phyloP scores from a whole-genome alignment of 2,797 vertebrate genomes.

The Sciurus carolinensis region DNA sequence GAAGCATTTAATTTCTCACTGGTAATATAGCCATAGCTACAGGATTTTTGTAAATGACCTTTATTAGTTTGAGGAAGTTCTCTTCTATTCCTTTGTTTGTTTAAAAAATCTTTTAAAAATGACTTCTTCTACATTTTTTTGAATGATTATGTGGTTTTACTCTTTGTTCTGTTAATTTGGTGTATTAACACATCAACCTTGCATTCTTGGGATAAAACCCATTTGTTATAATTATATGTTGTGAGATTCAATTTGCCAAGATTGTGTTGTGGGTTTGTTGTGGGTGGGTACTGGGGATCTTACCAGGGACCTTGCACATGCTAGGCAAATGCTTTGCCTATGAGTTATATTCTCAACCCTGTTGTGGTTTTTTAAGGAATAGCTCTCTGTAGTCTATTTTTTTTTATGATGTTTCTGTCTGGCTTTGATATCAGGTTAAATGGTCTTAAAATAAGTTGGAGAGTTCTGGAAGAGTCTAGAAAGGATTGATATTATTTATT shows the following conservation, averaged over 20 bases:
- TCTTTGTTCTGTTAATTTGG: neutral
- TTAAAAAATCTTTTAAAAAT: neutral
- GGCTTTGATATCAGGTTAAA: neutral
- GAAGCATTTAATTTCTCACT: neutral
- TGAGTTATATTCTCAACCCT: too few relatives aligned
- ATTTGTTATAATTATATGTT: neutral
- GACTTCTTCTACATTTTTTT: neutral
- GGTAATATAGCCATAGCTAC: neutral
- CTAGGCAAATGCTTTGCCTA: too few relatives aligned
- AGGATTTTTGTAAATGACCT: neutral
- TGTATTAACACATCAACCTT: neutral
- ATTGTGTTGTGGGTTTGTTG: neutral
- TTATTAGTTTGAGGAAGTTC: neutral
- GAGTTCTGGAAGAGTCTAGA: conserved; percentile 3
- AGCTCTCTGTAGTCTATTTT: neutral
- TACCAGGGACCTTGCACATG: too few relatives aligned
- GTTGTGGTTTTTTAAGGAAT: neutral
- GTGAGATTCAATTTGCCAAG: neutral
- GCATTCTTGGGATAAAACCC: neutral
- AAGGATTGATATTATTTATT: neutral
- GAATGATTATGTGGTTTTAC: neutral
- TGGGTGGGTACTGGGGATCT: too few relatives aligned
- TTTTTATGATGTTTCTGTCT: neutral
- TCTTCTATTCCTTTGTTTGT: neutral
- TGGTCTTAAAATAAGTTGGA: neutral